Evolutionary conservation across 1,140 invertebrate genomes (phyloP).

Genomic region (Nomia melanderi): DNA sequence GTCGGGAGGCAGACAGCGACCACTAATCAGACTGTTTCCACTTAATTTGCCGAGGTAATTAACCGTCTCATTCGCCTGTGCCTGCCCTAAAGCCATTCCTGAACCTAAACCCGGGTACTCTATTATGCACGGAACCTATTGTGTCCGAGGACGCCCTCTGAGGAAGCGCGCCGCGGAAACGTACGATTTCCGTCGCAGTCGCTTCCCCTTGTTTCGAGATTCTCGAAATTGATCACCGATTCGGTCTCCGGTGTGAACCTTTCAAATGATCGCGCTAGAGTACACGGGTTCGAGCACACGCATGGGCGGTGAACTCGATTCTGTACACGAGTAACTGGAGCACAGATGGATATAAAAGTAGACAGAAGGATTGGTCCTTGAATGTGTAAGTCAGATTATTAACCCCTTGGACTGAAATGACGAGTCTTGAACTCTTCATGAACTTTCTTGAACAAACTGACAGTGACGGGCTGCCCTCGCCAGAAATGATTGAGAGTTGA

Average conservation of each 20-base stretch:
- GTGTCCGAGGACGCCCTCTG: constrained; percentile 68
- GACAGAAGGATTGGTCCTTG: no score
- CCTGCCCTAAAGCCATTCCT: constrained; percentile 66
- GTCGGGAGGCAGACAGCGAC: constrained; percentile 70
- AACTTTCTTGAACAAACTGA: no score
- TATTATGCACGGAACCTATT: constrained; percentile 75
- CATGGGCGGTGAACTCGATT: no score
- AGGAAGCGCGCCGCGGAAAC: constrained; percentile 22
- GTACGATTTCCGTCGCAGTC: constrained; percentile 33
- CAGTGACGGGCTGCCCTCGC: no score
- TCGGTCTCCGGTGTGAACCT: background rate
- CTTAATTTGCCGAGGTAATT: constrained; percentile 80
- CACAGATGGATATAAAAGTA: no score
- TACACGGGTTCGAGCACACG: no score
- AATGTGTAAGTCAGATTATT: no score
- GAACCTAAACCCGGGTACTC: constrained; percentile 67
- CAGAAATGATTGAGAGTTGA: no score
- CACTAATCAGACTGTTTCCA: constrained; percentile 79
- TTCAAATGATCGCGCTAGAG: no score
- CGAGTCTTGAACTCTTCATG: no score
- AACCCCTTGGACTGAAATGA: no score
- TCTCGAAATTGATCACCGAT: constrained; percentile 16
- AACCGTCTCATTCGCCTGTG: constrained; percentile 74
- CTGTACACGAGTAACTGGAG: no score
- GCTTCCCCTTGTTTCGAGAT: background rate